Conservation (phyloP, 2,797 vertebrate species). For the Sebastiscus tertius region DNA sequence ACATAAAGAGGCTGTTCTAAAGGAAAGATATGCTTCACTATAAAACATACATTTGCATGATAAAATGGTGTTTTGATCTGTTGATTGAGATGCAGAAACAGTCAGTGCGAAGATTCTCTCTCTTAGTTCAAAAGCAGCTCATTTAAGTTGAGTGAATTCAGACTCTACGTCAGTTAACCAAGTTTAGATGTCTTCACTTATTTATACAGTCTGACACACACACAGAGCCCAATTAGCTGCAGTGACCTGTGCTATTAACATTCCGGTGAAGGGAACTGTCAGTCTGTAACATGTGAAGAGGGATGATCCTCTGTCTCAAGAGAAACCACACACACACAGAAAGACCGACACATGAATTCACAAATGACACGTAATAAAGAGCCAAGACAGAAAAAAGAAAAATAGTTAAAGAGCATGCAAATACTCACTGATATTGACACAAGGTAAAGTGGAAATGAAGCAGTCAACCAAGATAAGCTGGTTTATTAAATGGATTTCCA, state of each 20-base stretch:
- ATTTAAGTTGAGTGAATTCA: slow-evolving; percentile 39
- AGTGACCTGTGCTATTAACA: slow-evolving; percentile 44
- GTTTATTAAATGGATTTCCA: too few relatives aligned
- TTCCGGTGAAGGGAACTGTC: slow-evolving; percentile 39
- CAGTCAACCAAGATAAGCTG: too few relatives aligned
- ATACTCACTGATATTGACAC: background rate
- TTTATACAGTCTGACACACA: slow-evolving; percentile 13
- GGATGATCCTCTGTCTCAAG: slow-evolving; percentile 27
- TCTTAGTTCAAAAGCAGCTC: slow-evolving; percentile 22
- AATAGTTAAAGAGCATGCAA: background rate
- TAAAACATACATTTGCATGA: slow-evolving; percentile 25
- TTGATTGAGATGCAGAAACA: slow-evolving; percentile 10
- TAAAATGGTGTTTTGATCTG: slow-evolving; percentile 36
- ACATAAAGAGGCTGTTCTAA: slow-evolving; percentile 10
- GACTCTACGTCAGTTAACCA: slow-evolving; percentile 32
- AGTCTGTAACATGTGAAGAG: slow-evolving; percentile 28
- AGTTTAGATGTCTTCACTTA: slow-evolving; percentile 39
- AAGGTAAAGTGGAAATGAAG: too few relatives aligned
- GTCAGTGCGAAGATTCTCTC: background rate
- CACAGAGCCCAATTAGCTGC: slow-evolving; percentile 44
- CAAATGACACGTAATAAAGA: background rate
- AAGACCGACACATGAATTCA: background rate
- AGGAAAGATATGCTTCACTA: background rate
- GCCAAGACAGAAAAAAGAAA: background rate
- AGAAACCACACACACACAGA: slow-evolving; percentile 1